Conservation (phyloP, 2,797 vertebrate species). For the Orestias chungarensis region DNA sequence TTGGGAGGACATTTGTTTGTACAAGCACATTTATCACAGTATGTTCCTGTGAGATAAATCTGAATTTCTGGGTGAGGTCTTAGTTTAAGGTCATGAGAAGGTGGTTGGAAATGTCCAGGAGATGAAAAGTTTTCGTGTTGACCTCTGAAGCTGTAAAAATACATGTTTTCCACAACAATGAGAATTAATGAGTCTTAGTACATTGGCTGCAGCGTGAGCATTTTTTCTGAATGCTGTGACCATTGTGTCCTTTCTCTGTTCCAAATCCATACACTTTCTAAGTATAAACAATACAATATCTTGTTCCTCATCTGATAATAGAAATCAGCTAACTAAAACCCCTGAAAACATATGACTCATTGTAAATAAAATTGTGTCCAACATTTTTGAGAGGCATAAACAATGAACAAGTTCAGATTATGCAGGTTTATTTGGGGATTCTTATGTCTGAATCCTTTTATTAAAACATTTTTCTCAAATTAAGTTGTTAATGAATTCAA, state of each 20-base stretch:
- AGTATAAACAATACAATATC: not conserved
- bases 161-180: not conserved
- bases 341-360: not conserved
- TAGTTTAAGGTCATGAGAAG: not conserved
- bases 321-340: not conserved
- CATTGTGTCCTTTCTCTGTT: not conserved
- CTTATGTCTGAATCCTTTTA: not conserved
- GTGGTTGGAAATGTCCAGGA: not conserved
- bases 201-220: not conserved
- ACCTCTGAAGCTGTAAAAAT: not conserved
- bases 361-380: not conserved
- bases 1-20: not conserved
- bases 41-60: not conserved
- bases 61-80: not conserved
- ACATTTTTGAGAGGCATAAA: not conserved
- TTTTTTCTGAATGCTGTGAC: not conserved
- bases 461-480: not conserved
- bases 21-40: not conserved
- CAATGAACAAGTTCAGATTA: not conserved
- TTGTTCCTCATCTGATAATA: not conserved
- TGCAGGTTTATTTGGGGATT: not conserved
- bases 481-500: not conserved
- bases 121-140: not conserved
- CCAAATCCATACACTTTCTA: too few relatives aligned
- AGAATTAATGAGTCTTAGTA: not conserved